Evolutionary conservation across 2,888 invertebrate species (phyloP).

Genomic region (Rhagonycha fulva): DNA sequence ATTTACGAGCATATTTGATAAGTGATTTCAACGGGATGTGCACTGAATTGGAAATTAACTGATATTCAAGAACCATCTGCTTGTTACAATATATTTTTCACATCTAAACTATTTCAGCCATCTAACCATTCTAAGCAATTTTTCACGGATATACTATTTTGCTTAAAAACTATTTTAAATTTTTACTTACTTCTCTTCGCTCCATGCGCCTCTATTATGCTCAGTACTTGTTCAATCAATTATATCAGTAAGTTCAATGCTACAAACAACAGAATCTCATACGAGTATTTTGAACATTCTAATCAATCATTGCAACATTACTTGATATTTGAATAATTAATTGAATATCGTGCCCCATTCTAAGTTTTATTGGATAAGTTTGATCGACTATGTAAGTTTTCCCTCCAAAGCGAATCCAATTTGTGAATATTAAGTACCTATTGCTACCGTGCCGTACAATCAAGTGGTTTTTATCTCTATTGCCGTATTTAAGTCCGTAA

Average conservation of each 20-base stretch:
- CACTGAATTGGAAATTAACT: slow-evolving; percentile 49
- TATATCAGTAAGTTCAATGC: not conserved
- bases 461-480: too few relatives aligned
- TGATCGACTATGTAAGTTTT: too few relatives aligned
- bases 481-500: too few relatives aligned
- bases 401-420: too few relatives aligned
- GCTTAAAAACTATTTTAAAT: slow-evolving; percentile 11
- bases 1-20: slow-evolving; percentile 48
- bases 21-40: slow-evolving; percentile 48
- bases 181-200: not conserved
- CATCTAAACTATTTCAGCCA: slow-evolving; percentile 27
- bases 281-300: not conserved
- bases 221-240: not conserved
- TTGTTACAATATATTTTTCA: slow-evolving; percentile 19
- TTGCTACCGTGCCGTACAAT: too few relatives aligned
- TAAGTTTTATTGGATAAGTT: too few relatives aligned
- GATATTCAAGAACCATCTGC: slow-evolving; percentile 49
- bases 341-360: too few relatives aligned
- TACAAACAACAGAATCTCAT: too few relatives aligned
- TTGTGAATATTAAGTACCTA: too few relatives aligned
- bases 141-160: slow-evolving; percentile 34
- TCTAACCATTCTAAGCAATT: slow-evolving; percentile 37
- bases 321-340: too few relatives aligned
- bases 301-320: too few relatives aligned
- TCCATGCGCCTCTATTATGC: not conserved